Conservation (phyloP, 2,113 vertebrate species). For the Butastur rufipennis region DNA sequence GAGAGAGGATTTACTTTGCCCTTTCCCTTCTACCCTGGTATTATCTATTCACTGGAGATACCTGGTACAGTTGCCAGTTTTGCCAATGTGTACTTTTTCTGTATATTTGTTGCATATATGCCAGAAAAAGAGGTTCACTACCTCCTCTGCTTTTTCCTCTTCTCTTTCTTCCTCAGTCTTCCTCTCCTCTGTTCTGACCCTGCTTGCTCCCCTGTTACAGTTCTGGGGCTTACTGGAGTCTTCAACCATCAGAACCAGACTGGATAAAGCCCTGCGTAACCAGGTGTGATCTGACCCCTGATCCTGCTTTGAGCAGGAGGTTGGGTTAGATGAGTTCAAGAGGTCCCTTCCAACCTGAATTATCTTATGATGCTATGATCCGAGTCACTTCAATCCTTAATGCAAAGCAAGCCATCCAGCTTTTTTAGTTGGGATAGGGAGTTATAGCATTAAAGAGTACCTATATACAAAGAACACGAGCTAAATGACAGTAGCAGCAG, state of each 20-base stretch:
- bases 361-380: neutral
- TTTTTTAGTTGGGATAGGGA: neutral
- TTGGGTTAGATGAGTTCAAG: neutral
- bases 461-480: neutral
- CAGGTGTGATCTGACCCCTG: neutral
- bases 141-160: neutral
- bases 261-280: neutral
- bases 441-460: neutral
- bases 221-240: neutral
- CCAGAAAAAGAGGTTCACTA: neutral
- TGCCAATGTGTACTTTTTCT: neutral
- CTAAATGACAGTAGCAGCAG: neutral
- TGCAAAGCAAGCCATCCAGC: neutral
- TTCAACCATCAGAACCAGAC: neutral
- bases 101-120: neutral
- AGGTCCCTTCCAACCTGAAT: neutral
- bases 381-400: neutral
- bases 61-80: neutral
- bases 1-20: neutral
- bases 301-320: neutral
- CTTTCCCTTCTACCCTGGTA: neutral
- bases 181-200: neutral
- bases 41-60: neutral
- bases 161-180: neutral
- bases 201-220: neutral